Base-by-base conservation (phyloP, 2,113 vertebrate species). In the Stigmatopora nigra region DNA sequence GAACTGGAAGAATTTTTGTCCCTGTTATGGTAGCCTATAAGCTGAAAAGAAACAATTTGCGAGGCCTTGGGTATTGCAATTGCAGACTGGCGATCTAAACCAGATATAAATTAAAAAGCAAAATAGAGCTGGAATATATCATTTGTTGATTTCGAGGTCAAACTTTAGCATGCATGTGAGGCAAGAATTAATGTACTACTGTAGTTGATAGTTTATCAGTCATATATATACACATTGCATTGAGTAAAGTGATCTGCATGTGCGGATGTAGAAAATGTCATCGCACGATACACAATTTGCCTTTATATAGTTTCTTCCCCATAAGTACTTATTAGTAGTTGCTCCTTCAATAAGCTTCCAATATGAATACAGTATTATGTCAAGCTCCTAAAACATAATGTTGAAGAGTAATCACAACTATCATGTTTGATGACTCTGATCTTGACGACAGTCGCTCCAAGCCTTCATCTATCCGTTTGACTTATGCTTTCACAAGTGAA, bases 391-490 rank as follows among this genome's bases (percentile, higher is more conserved):
- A 19, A 25, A 25, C 41, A 45, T 53, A 25, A 48, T n/a, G 61
- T 5, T 17, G 14, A 12, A 41, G 38, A 2, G 58, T n/a, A n/a
- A 44, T 41, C 58, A 9, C 17, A 17, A 2, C 16, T 0, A 60
- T 44, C 58, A 61, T 19, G 31, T 64, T 64, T 52, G 48, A 49
- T 36, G 47, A 49, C 20, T 12, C 9, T 5, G 47, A 31, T 14
- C 22, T 35, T 1, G 25, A 49, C 48, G 3, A 25, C 8, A 45
- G 48, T 64, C 68, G 38, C 56, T 55, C 69, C 46, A 14, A 55
- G 66, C 69, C 66, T 65, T 82, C 79, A 87, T 81, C 80, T 58
- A 76, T 83, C 75, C 63, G 71, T 76, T 78, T 84, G 77, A 81
- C 72, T 79, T 62, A 58, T 83, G 75, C 86, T 87, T 83, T 82